Percentiles rank a stretch among this genome's conserved stretches.
These are phyloP conservation scores for Microcebus griseorufus DNA, from an alignment of 2,113 vertebrate genomes.

Conservation along the genomic window DNA sequence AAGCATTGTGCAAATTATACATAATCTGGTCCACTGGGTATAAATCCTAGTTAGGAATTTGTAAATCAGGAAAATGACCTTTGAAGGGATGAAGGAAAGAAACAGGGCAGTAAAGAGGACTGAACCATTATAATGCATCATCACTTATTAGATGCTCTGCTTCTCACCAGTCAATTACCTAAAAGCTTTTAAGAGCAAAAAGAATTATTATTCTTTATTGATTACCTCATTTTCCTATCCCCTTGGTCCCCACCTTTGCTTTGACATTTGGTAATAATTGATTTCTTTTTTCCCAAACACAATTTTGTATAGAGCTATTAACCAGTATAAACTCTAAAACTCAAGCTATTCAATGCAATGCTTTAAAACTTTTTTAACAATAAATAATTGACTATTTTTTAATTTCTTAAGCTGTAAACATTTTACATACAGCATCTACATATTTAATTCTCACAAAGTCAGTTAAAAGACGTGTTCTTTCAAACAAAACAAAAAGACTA, in stretches of 20 bases:
- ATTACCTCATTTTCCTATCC: not conserved
- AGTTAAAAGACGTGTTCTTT: not conserved
- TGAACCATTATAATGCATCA: not conserved
- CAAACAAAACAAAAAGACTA: not conserved
- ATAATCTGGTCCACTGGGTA: not conserved
- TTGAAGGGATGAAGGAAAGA: not conserved
- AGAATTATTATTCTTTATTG: not conserved
- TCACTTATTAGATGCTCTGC: not conserved
- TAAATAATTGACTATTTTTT: not conserved
- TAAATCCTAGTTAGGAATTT: not conserved
- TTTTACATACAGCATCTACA: not conserved
- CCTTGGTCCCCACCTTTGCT: not conserved
- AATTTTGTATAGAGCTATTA: not conserved
- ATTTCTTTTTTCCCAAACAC: not conserved
- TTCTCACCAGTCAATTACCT: not conserved
- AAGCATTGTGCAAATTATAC: not conserved
- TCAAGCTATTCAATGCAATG: not conserved
- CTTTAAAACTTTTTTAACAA: not conserved
- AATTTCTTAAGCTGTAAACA: not conserved
- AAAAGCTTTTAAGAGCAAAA: slow-evolving; percentile 17
- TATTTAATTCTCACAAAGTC: not conserved
- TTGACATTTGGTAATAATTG: not conserved
- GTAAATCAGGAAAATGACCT: not conserved
- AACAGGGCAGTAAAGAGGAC: fast-evolving
- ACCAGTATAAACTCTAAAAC: not conserved